These are phyloP conservation scores for Gisinianus flammeolus DNA, from an alignment of 2,888 invertebrate genomes.

Conservation along the genomic window DNA sequence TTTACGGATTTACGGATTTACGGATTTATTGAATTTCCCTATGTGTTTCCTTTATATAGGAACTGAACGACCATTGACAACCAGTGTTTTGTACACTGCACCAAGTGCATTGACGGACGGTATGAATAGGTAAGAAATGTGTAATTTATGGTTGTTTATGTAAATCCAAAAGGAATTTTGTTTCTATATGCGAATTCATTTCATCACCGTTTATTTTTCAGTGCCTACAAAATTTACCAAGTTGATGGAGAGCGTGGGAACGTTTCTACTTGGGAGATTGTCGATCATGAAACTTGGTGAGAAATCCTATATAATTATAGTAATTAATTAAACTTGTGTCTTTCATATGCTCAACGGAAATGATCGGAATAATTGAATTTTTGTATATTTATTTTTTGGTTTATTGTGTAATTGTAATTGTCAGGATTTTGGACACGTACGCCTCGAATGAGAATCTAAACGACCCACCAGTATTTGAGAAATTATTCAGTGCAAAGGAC, in stretches of 20 bases:
- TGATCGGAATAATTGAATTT: too few species aligned
- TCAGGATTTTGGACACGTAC: conserved; percentile 75
- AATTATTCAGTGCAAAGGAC: conserved; percentile 74
- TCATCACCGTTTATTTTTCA: conserved; percentile 44
- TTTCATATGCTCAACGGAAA: too few species aligned
- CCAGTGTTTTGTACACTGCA: conserved; percentile 70
- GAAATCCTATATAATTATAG: too few species aligned
- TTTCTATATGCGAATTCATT: conserved; percentile 61
- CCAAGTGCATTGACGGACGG: conserved; percentile 69
- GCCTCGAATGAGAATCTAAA: conserved; percentile 70
- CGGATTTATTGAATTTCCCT: neutral
- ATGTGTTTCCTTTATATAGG: neutral
- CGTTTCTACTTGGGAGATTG: conserved; percentile 58
- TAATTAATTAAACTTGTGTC: too few species aligned
- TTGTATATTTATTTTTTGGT: too few species aligned
- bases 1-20: too few species aligned
- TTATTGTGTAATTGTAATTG: too few species aligned
- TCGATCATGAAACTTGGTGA: conserved; percentile 74
- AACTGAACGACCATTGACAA: conserved; percentile 60
- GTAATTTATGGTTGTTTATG: conserved; percentile 66
- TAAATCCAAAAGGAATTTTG: conserved; percentile 72
- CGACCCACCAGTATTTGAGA: conserved; percentile 71
- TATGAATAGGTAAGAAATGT: conserved; percentile 67
- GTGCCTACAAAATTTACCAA: conserved; percentile 72
- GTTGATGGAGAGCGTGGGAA: conserved; percentile 66